These are phyloP conservation scores for Phenganax subtilis DNA, from an alignment of 92 coral and sea anemone species.

Conservation along the genomic window DNA sequence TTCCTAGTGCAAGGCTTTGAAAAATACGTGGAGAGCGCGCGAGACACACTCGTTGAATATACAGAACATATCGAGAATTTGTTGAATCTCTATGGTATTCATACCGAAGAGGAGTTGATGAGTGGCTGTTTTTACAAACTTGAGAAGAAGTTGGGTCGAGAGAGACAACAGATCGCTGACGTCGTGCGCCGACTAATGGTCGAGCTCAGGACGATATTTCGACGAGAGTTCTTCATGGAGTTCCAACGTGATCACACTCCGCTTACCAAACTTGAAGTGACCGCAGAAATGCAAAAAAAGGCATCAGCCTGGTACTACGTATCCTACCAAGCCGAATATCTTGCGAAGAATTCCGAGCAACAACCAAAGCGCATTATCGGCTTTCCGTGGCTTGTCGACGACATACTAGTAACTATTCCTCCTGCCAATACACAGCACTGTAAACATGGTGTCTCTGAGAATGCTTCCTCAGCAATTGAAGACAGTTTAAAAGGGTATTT, in stretches of 20 bases:
- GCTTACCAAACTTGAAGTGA: conserved; percentile 53
- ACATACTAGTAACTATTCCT: conserved; percentile 23
- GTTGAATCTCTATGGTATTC: conserved; percentile 78
- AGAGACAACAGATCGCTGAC: conserved; percentile 60
- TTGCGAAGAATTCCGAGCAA: conserved; percentile 15
- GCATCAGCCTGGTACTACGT: conserved; percentile 92
- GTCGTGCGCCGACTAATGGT: conserved; percentile 75
- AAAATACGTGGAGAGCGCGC: conserved; percentile 59
- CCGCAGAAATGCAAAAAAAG: conserved; percentile 58
- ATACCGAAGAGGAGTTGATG: conserved; percentile 77
- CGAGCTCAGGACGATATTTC: conserved; percentile 59
- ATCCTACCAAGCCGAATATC: conserved; percentile 47
- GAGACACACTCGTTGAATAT: conserved; percentile 46
- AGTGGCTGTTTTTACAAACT: conserved; percentile 80
- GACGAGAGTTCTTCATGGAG: conserved; percentile 65
- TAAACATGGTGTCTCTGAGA: neutral
- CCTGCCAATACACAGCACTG: neutral
- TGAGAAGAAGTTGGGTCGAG: conserved; percentile 59
- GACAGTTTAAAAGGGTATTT: conserved; percentile 49
- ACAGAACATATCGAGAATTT: conserved; percentile 46
- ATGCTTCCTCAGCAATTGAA: conserved; percentile 39
- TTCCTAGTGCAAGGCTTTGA: conserved; percentile 66
- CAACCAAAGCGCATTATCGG: conserved; percentile 17
- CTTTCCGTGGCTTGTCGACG: conserved; percentile 39
- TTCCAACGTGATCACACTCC: conserved; percentile 71